Evolutionary conservation across 2,888 invertebrate species (phyloP), one percentile per base, ranked within the genome.

Genomic region (Piscicola geometra): DNA sequence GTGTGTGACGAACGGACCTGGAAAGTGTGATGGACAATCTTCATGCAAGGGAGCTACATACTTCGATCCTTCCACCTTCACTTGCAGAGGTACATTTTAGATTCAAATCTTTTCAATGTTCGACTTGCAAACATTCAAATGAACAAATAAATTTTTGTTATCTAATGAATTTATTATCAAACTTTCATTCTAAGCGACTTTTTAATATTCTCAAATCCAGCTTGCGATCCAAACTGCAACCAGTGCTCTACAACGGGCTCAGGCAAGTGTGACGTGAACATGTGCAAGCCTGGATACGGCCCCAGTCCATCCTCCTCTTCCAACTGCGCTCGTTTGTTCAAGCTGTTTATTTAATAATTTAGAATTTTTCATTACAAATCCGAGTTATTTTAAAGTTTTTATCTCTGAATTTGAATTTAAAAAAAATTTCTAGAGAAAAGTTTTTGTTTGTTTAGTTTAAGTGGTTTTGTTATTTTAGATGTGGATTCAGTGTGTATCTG

Each of bases 1-100:
- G 25, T 78, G 77, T 50, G 36, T n/a, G 12, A 18, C 56, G n/a
- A 78, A 75, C 64, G 76, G 76, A 64, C 72, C 76, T n/a, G 73
- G 73, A n/a, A 76, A 76, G 52, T 76, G 76, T 52, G 76, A 76
- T 32, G 47, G 76, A 18, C 76, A 76, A 36, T 15, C 56, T 1
- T 1, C 73, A n/a, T 76, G 76, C 47, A 67, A 60, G 28, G 15
- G 32, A 1, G 36, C 50, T 52, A 72, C 28, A 33, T 74, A 56
- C 71, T 77, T 68, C 47, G 76, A 71, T 41, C 28, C 71, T 2
- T 70, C 71, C 28, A 32, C 76, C 9, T 67, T 69, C 56, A 74
- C 73, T 5, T 77, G 77, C 66, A 41, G 68, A 52, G 66, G 77
- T 77, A 41, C 12, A 9, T 25, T 25, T 18, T 18, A 66, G 28